Conservation (phyloP, 2,888 invertebrate genomes). For the Heliconius ethilla region DNA sequence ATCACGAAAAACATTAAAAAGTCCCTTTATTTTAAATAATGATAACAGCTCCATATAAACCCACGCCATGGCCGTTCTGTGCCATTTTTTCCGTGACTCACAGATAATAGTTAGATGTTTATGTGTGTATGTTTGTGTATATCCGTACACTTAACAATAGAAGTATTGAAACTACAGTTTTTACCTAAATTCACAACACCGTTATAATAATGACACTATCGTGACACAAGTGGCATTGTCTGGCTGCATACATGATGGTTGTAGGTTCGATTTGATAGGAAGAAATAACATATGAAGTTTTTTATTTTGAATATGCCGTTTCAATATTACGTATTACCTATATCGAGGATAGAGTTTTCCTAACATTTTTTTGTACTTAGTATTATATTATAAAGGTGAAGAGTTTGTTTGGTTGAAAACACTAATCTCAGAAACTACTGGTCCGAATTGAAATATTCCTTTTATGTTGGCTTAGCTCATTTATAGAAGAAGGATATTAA, state of each 20-base stretch:
- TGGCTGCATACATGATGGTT: neutral
- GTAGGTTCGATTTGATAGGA: neutral
- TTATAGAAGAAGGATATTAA: too few relatives aligned
- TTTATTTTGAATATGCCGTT: too few relatives aligned
- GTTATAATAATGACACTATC: neutral
- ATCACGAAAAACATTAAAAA: neutral
- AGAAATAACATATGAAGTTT: too few relatives aligned
- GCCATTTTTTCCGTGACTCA: conserved; percentile 43
- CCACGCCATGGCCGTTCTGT: conserved; percentile 25
- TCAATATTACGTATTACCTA: too few relatives aligned
- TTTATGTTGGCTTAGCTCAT: too few relatives aligned
- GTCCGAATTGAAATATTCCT: too few relatives aligned
- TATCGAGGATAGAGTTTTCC: too few relatives aligned
- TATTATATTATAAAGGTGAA: too few relatives aligned
- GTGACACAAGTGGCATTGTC: neutral
- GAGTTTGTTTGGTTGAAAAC: too few relatives aligned
- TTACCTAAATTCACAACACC: neutral
- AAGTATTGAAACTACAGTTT: conserved; percentile 22
- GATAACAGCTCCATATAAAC: conserved; percentile 50
- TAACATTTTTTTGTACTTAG: too few relatives aligned
- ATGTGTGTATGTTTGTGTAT: conserved; percentile 5
- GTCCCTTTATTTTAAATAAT: neutral
- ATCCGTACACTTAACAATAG: conserved; percentile 22
- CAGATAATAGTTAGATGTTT: conserved; percentile 35
- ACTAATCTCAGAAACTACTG: too few relatives aligned